Evolutionary conservation across 2,797 vertebrate genomes (phyloP), one percentile per base, ranked within the genome.

Genomic region (Erpetoichthys calabaricus): DNA sequence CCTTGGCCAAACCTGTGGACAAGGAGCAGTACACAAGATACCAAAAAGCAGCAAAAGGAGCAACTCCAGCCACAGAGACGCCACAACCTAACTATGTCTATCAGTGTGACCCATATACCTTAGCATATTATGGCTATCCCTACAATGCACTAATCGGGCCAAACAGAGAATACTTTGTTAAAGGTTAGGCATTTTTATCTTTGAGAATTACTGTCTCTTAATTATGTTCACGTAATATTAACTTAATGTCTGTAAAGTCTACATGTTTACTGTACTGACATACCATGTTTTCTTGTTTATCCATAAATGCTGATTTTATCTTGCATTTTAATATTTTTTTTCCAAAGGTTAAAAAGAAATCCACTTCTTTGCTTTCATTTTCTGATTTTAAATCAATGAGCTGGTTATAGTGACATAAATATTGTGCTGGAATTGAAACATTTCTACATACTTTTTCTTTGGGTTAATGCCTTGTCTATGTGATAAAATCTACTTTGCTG

Each of bases 141-240:
- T 98, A 98, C 83, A 98, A 80, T 69, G 89, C 93, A n/a, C 84
- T 98, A 69, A 89, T 98, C 1, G 96, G 95, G 72, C 96, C 96
- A 69, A 99, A 98, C 84, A 84, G 96, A 67, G 96, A 99, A 60
- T 99, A 99, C 83, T 99, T 99, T 60, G 86, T 96, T 70, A 98
- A 97, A 99, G 95, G 96, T 99, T 84, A 88, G 91, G 58, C 61
- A 46, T 41, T 49, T 49, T 6, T 49, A 49, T 49, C 47, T 49
- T 49, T 49, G n/a, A 49, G n/a, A 49, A 7, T 49, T 7, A 49
- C 42, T 49, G 47, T n/a, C 3, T 49, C 3, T 49, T 49, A 4
- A 7, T 49, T 25, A 25, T 25, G 25, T 25, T 25, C 25, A 25
- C 25, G 25, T 25, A 25, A 25, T 25, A 25, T 25, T 25, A 25